phyloP scores from a whole-genome alignment of 2,113 vertebrate species.

The Oceanites oceanicus region DNA sequence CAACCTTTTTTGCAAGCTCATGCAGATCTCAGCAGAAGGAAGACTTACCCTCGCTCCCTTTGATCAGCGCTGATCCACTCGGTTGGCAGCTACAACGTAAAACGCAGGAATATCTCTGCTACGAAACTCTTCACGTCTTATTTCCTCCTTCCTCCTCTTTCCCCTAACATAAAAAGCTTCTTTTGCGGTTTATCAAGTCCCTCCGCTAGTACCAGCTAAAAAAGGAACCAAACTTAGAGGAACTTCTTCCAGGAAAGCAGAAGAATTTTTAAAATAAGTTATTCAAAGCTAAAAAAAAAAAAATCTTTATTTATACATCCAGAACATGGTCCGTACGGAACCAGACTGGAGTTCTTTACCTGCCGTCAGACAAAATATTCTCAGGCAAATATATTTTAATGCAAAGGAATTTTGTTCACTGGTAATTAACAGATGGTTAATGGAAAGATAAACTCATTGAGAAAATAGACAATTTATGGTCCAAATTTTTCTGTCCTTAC shows the following conservation, averaged over 20 bases:
- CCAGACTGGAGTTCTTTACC: too few relatives aligned
- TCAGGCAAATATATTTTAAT: background rate
- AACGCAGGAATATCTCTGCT: background rate
- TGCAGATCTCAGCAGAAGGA: background rate
- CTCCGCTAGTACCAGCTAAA: background rate
- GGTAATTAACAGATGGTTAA: background rate
- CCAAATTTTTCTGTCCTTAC: background rate
- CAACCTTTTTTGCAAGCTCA: background rate
- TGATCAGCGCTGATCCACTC: background rate
- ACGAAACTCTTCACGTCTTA: background rate
- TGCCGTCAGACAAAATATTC: background rate
- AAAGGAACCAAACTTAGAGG: background rate
- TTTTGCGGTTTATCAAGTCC: background rate
- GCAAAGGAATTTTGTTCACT: background rate
- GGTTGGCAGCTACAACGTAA: background rate
- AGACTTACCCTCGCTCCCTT: background rate
- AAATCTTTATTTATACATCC: background rate
- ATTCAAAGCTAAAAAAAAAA: background rate
- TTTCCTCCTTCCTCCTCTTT: background rate
- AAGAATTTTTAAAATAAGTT: background rate
- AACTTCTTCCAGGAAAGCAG: background rate
- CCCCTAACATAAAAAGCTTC: background rate
- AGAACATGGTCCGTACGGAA: background rate
- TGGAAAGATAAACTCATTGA: background rate
- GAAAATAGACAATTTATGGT: background rate